These are phyloP conservation scores for Timandra comae DNA, from an alignment of 2,888 invertebrate genomes.

Conservation along the genomic window DNA sequence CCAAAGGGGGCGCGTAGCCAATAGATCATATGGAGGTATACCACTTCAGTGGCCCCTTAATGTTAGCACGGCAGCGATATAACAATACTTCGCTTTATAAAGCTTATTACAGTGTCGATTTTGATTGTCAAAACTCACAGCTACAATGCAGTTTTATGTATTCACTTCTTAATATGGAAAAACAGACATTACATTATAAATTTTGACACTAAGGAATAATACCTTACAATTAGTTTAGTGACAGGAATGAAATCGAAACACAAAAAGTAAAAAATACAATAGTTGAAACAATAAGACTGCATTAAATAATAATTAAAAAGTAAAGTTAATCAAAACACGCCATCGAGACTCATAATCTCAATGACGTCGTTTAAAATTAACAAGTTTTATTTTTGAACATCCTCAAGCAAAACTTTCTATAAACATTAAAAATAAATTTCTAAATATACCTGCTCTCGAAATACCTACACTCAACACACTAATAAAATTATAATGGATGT, in stretches of 20 bases:
- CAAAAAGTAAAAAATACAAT: too few relatives aligned
- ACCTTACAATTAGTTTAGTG: too few relatives aligned
- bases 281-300: conserved; percentile 51
- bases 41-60: conserved; percentile 40
- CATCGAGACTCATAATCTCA: conserved; percentile 18
- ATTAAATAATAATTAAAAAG: conserved; percentile 24
- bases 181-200: too few relatives aligned
- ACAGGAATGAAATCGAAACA: too few relatives aligned
- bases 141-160: conserved; percentile 52
- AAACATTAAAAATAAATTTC: conserved; percentile 26
- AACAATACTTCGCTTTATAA: conserved; percentile 66
- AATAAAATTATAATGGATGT: conserved; percentile 36
- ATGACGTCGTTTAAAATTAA: conserved; percentile 39
- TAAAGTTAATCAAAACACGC: conserved; percentile 26
- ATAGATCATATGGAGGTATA: conserved; percentile 74
- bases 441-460: conserved; percentile 23
- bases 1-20: conserved; percentile 92
- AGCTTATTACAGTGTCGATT: conserved; percentile 56
- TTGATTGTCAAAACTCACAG: conserved; percentile 53
- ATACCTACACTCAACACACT: conserved; percentile 26
- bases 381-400: conserved; percentile 38
- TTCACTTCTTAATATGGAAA: conserved; percentile 3
- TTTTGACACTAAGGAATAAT: too few relatives aligned
- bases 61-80: conserved; percentile 63
- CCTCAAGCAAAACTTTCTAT: conserved; percentile 30